Evolutionary conservation across 1,140 invertebrate species (phyloP), one percentile per base, ranked within the genome.

Genomic region (Rhopalosiphum maidis): DNA sequence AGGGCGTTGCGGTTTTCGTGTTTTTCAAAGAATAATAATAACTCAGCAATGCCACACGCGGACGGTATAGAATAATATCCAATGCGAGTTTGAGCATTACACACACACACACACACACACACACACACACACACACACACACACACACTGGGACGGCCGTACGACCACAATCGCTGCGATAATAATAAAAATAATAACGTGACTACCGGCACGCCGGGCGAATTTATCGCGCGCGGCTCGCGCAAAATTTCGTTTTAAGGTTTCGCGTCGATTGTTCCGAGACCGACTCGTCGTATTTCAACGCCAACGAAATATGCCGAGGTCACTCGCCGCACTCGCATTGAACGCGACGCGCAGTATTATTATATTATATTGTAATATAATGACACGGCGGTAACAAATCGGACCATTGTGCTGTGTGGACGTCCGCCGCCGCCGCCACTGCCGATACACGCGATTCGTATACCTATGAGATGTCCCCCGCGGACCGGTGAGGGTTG

Each of bases 381-480:
- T 68, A 77, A 68, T n/a, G 60, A n/a, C 55, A 60, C 55, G 25
- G 55, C 5, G 30, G 25, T 90, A 90, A 68, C 55, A 90, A 90
- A 90, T 90, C 41, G 60, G 89, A 90, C 89, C 55, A 90, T 90
- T 90, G 89, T 90, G 89, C 60, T 77, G 60, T n/a, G 15, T n/a
- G n/a, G 30, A 77, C 46, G 68, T 90, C 54, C 54, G 37, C 54
- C 54, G 51, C 21, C 89, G 41, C 41, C 54, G 37, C 54, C 54
- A 35, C 51, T 51, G 15, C n/a, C 0, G 23, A 41, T 46, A 41
- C 89, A 8, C 55, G 43, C 55, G 43, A 86, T 41, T 90, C 54
- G 35, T 90, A 68, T 41, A 41, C 41, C 41, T 41, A 41, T n/a
- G 60, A n/a, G 4, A n/a, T 18, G 5, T 68, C 11, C 4, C 11